phyloP scores from a whole-genome alignment of 2,113 vertebrate genomes.

The Alethe diademata region DNA sequence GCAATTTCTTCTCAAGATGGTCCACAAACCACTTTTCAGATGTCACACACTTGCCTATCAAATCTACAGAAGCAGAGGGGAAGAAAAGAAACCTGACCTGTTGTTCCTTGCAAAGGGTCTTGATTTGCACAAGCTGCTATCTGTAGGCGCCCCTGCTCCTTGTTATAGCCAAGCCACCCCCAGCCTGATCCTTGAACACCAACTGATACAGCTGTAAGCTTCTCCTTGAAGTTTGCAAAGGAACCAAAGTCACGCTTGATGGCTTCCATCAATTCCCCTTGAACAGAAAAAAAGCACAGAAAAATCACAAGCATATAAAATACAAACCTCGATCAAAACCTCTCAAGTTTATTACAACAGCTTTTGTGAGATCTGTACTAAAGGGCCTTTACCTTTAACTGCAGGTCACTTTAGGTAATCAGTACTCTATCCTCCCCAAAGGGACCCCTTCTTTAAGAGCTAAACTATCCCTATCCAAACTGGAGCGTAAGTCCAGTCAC shows the following conservation, averaged over 20 bases:
- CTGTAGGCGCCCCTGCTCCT: conserved; percentile 82
- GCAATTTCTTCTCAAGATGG: not conserved
- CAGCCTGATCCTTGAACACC: conserved; percentile 97
- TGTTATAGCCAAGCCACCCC: conserved; percentile 94
- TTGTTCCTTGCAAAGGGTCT: conserved; percentile 94
- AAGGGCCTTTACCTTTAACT: not conserved
- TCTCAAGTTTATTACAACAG: not conserved
- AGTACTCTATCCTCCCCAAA: not conserved
- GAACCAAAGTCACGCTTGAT: conserved; percentile 96
- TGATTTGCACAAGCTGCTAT: conserved; percentile 91
- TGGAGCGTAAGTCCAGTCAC: not conserved
- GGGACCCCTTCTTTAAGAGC: not conserved
- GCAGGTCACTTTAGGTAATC: not conserved
- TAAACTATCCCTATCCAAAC: not conserved
- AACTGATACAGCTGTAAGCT: conserved; percentile 84
- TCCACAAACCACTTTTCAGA: not conserved
- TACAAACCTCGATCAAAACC: not conserved
- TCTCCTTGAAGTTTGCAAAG: conserved; percentile 92
- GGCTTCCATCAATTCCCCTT: conserved; percentile 91
- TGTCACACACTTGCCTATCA: not conserved
- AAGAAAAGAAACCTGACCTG: conserved; percentile 77
- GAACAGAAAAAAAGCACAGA: not conserved
- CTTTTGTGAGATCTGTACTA: not conserved
- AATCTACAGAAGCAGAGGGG: not conserved
- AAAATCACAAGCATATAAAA: not conserved